Percentiles rank a stretch among this genome's conserved stretches.
These are phyloP conservation scores for Crematogaster levior DNA, from an alignment of 2,888 invertebrate genomes.

Conservation along the genomic window DNA sequence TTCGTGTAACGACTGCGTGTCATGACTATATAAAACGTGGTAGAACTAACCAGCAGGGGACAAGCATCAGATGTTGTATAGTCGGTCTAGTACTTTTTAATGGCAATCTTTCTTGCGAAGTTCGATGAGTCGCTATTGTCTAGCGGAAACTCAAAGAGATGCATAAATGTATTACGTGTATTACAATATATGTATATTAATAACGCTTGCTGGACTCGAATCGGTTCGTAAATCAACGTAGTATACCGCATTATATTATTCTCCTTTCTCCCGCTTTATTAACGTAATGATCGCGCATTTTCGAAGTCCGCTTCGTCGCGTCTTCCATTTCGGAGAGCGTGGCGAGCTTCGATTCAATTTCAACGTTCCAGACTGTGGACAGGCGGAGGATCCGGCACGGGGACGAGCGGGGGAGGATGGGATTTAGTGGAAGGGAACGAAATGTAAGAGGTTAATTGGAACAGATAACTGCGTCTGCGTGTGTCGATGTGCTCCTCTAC, in stretches of 20 bases:
- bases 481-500: constrained; percentile 65
- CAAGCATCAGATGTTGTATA: constrained; percentile 32
- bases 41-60: constrained; percentile 20
- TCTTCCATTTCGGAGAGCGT: constrained; percentile 62
- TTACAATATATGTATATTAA: constrained; percentile 28
- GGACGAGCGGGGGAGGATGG: constrained; percentile 43
- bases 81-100: constrained; percentile 32
- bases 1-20: constrained; percentile 53
- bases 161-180: not conserved
- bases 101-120: constrained; percentile 7
- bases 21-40: constrained; percentile 43
- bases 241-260: not conserved
- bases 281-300: constrained; percentile 39
- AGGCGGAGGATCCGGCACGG: constrained; percentile 34
- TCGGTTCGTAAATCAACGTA: not conserved
- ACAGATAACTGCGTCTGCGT: constrained; percentile 75
- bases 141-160: not conserved
- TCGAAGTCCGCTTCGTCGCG: constrained; percentile 58
- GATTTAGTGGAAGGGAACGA: constrained; percentile 69
- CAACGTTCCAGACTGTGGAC: constrained; percentile 66
- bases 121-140: constrained; percentile 35
- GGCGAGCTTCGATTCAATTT: constrained; percentile 74
- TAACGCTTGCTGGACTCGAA: not conserved
- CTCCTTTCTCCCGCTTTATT: not conserved
- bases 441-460: constrained; percentile 80